Evolutionary conservation across 2,888 invertebrate species (phyloP), one percentile per base, ranked within the genome.

Genomic region (Hirtodrosophila cameraria): DNA sequence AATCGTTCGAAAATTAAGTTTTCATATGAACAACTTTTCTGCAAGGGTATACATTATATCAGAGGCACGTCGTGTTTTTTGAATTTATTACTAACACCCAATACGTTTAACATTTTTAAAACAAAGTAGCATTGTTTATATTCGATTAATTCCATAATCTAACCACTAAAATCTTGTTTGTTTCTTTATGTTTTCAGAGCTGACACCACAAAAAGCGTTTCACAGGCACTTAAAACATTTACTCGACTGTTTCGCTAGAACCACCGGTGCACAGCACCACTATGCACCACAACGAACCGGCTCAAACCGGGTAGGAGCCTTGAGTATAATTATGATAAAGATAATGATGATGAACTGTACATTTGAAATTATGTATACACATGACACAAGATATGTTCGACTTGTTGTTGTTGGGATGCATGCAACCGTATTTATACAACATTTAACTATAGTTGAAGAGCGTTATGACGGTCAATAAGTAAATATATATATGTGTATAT

Each of bases 181-280:
- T 1, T 7, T 11, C 6, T 23, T 0, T 2, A 3, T n/a, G n/a
- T n/a, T 28, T 55, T 2, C 93, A 95, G 96, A 89, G 94, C 96
- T 49, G 94, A 95, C 65, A 94, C 95, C 87, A 92, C 94, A 65
- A 97, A 97, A 91, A 93, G 94, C 64, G 94, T 97, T 82, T 94
- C 95, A 3, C 92, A 94, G 85, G 93, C 96, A 57, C 92, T 98
- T 43, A 94, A 96, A 88, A 96, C 96, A 88, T 96, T 98, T 90
- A 94, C 96, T 46, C 93, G 96, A 80, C 93, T 97, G 48, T 98
- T 96, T 91, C 96, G 97, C 93, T 97, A 41, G 52, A 23, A n/a
- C 35, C 16, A 35, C 16, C 12, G 54, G 42, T 6, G 36, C 38
- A 60, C 53, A 6, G 36, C 38, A 60, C 27, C 41, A 16, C 70